Conservation (phyloP, 2,888 invertebrate genomes). For the Taenaris catops region DNA sequence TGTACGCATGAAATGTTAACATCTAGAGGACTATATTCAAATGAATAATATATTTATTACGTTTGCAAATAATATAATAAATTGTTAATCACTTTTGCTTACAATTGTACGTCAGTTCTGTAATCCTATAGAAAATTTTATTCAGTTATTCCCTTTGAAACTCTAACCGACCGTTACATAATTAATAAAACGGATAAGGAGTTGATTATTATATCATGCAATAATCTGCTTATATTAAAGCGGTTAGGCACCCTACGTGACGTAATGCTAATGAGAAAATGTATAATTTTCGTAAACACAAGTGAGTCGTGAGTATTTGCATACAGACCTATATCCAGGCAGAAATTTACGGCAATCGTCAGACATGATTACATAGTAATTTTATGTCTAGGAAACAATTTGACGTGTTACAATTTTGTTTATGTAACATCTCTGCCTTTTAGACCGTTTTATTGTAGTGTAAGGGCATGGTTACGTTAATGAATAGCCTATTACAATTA, state of each 20-base stretch:
- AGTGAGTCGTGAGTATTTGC: constrained; percentile 21
- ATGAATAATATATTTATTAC: no score
- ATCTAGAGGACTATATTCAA: no score
- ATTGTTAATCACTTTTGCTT: no score
- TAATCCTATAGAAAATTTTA: no score
- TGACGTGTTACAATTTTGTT: constrained; percentile 14
- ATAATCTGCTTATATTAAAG: constrained; percentile 1
- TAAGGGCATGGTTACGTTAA: constrained; percentile 6
- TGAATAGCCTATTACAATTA: no score
- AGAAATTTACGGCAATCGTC: constrained; percentile 22
- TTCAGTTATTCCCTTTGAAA: no score
- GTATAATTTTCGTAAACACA: constrained; percentile 22
- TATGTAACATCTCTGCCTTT: constrained; percentile 8
- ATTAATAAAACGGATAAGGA: no score
- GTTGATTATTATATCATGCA: constrained; percentile 3
- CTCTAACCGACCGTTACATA: no score
- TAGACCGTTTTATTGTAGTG: constrained; percentile 5
- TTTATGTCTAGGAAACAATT: constrained; percentile 30
- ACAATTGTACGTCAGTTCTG: no score
- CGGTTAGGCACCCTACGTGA: constrained; percentile 2
- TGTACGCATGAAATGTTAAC: no score
- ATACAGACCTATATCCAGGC: constrained; percentile 15
- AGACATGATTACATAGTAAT: constrained; percentile 24
- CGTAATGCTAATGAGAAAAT: constrained; percentile 21
- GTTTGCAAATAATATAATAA: no score